Evolutionary conservation across 2,113 vertebrate genomes (phyloP), one percentile per base, ranked within the genome.

Genomic region (Lampris megalopsis): DNA sequence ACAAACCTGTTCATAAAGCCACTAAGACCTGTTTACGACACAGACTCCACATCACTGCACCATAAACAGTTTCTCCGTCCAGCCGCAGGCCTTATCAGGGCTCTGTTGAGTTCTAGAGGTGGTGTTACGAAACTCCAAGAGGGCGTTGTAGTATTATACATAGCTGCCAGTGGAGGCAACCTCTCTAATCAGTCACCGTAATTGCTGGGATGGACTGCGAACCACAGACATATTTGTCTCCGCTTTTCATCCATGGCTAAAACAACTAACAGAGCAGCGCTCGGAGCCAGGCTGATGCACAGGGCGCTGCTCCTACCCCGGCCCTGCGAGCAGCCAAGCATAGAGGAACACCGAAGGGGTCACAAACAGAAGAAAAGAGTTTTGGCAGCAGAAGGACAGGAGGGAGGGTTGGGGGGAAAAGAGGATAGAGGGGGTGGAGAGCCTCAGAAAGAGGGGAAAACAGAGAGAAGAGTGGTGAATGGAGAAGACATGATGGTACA

Each of bases 131-230:
- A 87, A 89, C 64, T 53, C 45, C 9, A 73, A 77, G 87, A 77
- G 71, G 83, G 86, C 85, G 77, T 73, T 81, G 86, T 80, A 79
- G 84, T 83, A 86, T 89, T 85, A 71, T 79, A 87, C 85, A 81
- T 83, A 86, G 84, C 82, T 77, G 86, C 73, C 68, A 72, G 82
- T 61, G 62, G 37, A 89, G 85, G 73, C 84, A 83, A 82, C 82
- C 83, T 91, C 90, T 91, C 90, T 92, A 92, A 92, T 92, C 85
- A 91, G 85, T 86, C 82, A 72, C 84, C 85, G 82, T 86, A 91
- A 91, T 91, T 89, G 85, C 85, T 56, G 81, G 86, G 85, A 90
- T 88, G 79, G 88, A 91, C 88, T 91, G 89, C 87, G 91, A 90
- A 89, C 88, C 86, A 82, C 89, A 89, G 82, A 89, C 89, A 88